Percentiles rank a stretch among this genome's conserved stretches.
Conservation (phyloP, 2,797 vertebrate species). For the Smutsia gigantea region DNA sequence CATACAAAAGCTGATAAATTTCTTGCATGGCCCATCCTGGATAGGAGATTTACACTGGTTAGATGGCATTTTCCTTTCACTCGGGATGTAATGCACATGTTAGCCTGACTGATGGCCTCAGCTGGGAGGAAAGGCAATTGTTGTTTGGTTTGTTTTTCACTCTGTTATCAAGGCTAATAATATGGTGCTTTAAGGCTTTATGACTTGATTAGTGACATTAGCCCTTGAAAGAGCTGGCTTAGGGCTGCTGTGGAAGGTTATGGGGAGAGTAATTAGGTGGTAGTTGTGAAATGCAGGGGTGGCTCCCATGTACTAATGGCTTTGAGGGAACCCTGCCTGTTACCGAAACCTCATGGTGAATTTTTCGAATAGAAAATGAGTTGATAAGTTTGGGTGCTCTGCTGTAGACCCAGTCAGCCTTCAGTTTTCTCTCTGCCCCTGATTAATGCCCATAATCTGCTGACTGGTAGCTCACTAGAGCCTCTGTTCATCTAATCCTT, state of each 20-base stretch:
- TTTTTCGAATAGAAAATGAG: neutral
- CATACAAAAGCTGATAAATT: neutral
- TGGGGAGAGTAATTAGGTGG: conserved; percentile 60
- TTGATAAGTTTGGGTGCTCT: neutral
- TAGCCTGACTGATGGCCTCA: neutral
- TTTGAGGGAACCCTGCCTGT: neutral
- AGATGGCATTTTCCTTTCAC: neutral
- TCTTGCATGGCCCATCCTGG: neutral
- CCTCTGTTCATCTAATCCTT: neutral
- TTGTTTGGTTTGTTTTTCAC: conserved; percentile 57
- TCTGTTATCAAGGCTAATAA: conserved; percentile 66
- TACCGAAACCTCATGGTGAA: neutral
- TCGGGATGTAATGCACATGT: neutral
- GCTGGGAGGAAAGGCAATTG: neutral
- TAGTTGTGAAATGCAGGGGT: conserved; percentile 60
- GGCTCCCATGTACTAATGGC: conserved; percentile 43
- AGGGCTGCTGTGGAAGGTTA: conserved; percentile 44
- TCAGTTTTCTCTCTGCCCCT: neutral
- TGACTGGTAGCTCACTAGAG: neutral
- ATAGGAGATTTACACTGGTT: neutral
- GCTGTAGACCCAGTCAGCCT: neutral
- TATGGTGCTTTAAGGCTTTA: conserved; percentile 62
- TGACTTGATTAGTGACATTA: conserved; percentile 66
- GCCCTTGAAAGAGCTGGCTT: conserved; percentile 59
- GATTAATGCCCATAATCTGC: neutral